Evolutionary conservation across 1,140 invertebrate genomes (phyloP), one percentile per base, ranked within the genome.

Genomic region (Drosophila lowei): DNA sequence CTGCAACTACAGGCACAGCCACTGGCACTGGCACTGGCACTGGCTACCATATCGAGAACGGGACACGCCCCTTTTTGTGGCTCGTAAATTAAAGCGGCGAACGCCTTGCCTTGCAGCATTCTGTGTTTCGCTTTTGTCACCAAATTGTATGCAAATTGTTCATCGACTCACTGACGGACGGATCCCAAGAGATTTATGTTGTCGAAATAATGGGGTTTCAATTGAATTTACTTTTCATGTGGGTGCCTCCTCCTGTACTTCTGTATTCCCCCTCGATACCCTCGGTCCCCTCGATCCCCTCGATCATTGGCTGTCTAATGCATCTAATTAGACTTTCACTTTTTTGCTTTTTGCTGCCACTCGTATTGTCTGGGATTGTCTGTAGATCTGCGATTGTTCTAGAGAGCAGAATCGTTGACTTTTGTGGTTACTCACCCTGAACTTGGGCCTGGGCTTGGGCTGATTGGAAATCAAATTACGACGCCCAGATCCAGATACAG

Each of bases 121-220:
- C 43, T 56, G 30, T 53, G 42, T 13, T 5, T 58, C 68, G 52
- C 54, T 57, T 47, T 68, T 83, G 78, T 88, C 81, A 80, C 81
- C 78, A 72, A 86, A 86, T 72, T 76, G 70, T 68, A 83, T 88
- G 78, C 81, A 88, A 88, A 86, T 83, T 54, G 44, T 47, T 54
- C 42, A 47, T 43, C 25, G 66, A 54, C 65, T 68, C 63, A 56
- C 5, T 25, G 23, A 25, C 23, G 48, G 41, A 21, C 72, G 38
- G 58, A 77, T 71, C 71, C 64, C 60, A n/a, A 42, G 34, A 63
- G 81, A 85, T 85, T 85, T 85, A 86, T 85, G 55, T 38, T 73
- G 47, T 44, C 47, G 34, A 34, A 65, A 57, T 50, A 50, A 55
- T 65, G 61, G 61, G 41, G 28, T 66, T 64, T 84, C 72, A 84